These are phyloP conservation scores for Hyles euphorbiae DNA, from an alignment of 1,140 invertebrate species.

Conservation along the genomic window DNA sequence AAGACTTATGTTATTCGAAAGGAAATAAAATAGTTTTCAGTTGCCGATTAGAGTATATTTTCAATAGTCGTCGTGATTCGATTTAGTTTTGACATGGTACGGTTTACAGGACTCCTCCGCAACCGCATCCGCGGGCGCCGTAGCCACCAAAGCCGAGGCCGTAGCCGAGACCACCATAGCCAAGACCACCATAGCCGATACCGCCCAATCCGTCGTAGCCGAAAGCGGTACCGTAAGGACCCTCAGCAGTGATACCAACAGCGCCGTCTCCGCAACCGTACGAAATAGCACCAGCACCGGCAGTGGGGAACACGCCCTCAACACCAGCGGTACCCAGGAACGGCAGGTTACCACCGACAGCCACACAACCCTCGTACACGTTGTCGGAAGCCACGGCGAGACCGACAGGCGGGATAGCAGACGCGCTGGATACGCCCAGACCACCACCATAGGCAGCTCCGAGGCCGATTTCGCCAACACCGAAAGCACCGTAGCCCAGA, in stretches of 20 bases:
- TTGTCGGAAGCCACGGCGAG: slow-evolving; percentile 2
- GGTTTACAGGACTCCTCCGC: background rate
- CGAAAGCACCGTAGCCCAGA: background rate
- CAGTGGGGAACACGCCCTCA: slow-evolving; percentile 28
- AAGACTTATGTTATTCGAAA: too few species aligned
- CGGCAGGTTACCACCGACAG: slow-evolving; percentile 11
- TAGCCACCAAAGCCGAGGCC: background rate
- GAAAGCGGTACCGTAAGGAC: slow-evolving; percentile 1
- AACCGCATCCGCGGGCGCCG: slow-evolving; percentile 4
- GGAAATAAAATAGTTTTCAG: too few species aligned
- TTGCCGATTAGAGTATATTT: too few species aligned
- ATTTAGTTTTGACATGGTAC: too few species aligned
- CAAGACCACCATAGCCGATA: slow-evolving; percentile 1
- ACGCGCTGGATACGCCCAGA: slow-evolving; percentile 14
- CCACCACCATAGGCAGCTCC: slow-evolving; percentile 18
- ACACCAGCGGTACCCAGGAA: slow-evolving; percentile 14
- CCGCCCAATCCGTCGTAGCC: slow-evolving; percentile 1
- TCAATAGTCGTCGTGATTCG: too few species aligned
- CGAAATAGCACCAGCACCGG: slow-evolving; percentile 27
- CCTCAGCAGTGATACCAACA: slow-evolving; percentile 9
- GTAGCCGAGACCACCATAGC: background rate
- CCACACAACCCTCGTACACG: slow-evolving; percentile 10
- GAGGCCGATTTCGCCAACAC: background rate
- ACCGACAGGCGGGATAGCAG: slow-evolving; percentile 5
- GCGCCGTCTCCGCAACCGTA: slow-evolving; percentile 26